Evolutionary conservation across 2,888 invertebrate species (phyloP).

Genomic region (Parascotia fuliginaria): DNA sequence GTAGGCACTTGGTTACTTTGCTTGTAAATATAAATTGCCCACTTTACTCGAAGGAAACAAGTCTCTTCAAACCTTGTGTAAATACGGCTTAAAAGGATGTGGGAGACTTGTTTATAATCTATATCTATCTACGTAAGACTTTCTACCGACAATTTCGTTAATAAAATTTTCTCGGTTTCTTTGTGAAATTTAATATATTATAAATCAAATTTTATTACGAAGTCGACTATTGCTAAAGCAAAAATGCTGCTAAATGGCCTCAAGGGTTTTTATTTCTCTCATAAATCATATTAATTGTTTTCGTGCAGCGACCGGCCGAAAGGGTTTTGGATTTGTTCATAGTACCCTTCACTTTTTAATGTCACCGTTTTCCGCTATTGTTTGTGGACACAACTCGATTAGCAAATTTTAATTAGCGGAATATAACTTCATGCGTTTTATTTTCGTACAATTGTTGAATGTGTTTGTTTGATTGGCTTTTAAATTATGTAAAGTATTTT

Average conservation of each 20-base stretch:
- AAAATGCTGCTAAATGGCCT: conserved; percentile 74
- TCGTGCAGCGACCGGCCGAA: conserved; percentile 57
- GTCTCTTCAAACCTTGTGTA: conserved; percentile 15
- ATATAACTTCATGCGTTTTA: conserved; percentile 11
- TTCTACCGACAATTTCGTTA: conserved; percentile 19
- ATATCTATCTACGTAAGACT: conserved; percentile 8
- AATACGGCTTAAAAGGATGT: conserved; percentile 12
- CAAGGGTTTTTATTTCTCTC: conserved; percentile 77
- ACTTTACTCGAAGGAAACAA: conserved; percentile 27
- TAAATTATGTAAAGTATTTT: conserved; percentile 11
- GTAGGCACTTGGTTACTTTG: conserved; percentile 26
- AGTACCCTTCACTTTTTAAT: conserved; percentile 49
- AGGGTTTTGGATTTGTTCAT: conserved; percentile 58
- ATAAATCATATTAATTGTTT: conserved; percentile 82
- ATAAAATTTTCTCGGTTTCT: conserved; percentile 45
- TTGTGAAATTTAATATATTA: conserved; percentile 59
- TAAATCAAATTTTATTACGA: conserved; percentile 72
- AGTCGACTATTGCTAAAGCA: conserved; percentile 71
- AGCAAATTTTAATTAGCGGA: conserved; percentile 43
- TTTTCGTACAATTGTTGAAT: conserved; percentile 1
- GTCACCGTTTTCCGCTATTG: conserved; percentile 43
- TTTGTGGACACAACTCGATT: conserved; percentile 46
- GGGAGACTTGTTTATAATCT: conserved; percentile 19
- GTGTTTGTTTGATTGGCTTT: conserved; percentile 7
- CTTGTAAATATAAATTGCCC: conserved; percentile 37